Conservation (phyloP, 1,140 invertebrate species). For the Caerostris extrusa region DNA sequence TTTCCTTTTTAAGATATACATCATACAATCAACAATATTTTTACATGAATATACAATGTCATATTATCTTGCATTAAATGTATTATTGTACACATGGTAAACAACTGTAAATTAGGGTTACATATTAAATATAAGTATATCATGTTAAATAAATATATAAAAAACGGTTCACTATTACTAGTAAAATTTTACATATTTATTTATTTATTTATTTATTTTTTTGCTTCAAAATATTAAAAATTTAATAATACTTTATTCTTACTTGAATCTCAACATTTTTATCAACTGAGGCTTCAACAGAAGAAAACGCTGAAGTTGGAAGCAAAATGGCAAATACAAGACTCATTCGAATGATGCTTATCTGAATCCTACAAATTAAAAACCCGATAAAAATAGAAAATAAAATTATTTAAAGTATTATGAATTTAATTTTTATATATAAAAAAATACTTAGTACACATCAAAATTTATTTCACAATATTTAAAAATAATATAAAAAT, state of each 20-base stretch:
- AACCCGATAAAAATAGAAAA: background rate
- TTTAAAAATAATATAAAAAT: background rate
- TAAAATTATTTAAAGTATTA: background rate
- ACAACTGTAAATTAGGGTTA: too few relatives aligned
- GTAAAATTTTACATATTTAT: too few relatives aligned
- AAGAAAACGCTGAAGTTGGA: conserved; percentile 48
- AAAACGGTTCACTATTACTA: too few relatives aligned
- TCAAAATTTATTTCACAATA: background rate
- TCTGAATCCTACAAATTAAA: conserved; percentile 54
- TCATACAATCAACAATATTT: too few relatives aligned
- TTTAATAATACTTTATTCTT: background rate
- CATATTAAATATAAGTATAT: too few relatives aligned
- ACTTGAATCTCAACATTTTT: conserved; percentile 50
- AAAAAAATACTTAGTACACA: background rate
- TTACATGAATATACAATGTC: too few relatives aligned
- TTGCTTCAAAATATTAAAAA: background rate
- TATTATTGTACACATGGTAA: too few relatives aligned
- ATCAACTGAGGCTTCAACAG: background rate
- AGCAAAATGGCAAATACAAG: conserved; percentile 70
- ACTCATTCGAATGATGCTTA: conserved; percentile 50
- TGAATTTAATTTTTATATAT: background rate
- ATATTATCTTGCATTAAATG: too few relatives aligned
- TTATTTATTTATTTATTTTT: too few relatives aligned
- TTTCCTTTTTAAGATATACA: too few relatives aligned
- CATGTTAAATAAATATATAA: background rate